These are phyloP conservation scores for Lutraria rhynchaena DNA, from an alignment of 1,140 invertebrate species.

Conservation along the genomic window DNA sequence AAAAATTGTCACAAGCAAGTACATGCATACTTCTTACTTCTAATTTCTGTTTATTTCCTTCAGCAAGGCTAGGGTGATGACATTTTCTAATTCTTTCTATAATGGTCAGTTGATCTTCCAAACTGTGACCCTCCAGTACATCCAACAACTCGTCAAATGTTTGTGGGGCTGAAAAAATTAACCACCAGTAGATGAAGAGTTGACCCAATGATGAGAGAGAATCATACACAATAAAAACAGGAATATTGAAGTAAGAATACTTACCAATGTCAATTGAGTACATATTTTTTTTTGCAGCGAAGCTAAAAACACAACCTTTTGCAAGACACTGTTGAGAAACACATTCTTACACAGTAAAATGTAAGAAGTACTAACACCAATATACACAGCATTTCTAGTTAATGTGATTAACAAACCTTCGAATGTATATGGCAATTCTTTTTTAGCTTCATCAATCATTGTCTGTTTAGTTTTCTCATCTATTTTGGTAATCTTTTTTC, in stretches of 20 bases:
- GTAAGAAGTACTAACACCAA: too few species aligned
- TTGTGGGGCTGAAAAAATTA: constrained; percentile 86
- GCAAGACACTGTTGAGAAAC: too few species aligned
- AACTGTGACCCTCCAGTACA: constrained; percentile 85
- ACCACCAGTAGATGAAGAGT: too few species aligned
- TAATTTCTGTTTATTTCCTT: constrained; percentile 90
- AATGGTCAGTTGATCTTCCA: constrained; percentile 87
- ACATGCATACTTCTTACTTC: constrained; percentile 81
- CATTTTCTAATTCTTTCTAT: constrained; percentile 93
- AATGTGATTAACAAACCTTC: constrained; percentile 78
- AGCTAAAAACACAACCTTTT: too few species aligned
- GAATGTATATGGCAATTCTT: constrained; percentile 89
- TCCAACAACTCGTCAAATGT: constrained; percentile 87
- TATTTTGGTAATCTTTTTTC: constrained; percentile 77
- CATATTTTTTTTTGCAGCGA: too few species aligned
- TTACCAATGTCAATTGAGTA: too few species aligned
- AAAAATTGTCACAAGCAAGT: too few species aligned
- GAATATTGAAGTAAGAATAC: too few species aligned
- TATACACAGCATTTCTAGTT: too few species aligned
- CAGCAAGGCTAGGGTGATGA: constrained; percentile 90
- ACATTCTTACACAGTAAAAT: too few species aligned
- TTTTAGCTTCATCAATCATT: constrained; percentile 84
- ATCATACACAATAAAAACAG: too few species aligned
- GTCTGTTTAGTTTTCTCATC: constrained; percentile 36
- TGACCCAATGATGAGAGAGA: too few species aligned